phyloP scores from a whole-genome alignment of 2,113 vertebrate genomes.

The Apodemus speciosus region DNA sequence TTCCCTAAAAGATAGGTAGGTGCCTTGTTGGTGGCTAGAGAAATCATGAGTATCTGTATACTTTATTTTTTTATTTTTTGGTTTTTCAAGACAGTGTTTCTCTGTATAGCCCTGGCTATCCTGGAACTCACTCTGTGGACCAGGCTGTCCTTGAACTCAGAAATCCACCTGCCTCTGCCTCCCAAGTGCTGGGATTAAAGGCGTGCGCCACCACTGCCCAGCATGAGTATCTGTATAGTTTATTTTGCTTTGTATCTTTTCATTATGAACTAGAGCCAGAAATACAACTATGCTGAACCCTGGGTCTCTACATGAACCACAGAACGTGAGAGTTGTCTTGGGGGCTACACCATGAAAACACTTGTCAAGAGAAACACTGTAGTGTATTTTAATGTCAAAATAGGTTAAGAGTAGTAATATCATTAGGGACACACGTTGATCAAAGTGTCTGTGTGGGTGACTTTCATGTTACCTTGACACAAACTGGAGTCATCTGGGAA shows the following conservation, averaged over 20 bases:
- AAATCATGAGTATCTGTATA: not conserved
- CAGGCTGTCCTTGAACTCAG: too few relatives aligned
- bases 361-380: not conserved
- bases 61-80: not conserved
- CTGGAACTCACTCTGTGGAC: too few relatives aligned
- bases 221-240: too few relatives aligned
- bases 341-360: not conserved
- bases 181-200: too few relatives aligned
- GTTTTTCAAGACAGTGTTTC: too few relatives aligned
- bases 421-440: not conserved
- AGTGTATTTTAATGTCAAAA: not conserved
- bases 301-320: not conserved
- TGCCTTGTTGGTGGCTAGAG: not conserved
- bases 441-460: not conserved
- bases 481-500: too few relatives aligned
- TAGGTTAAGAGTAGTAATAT: not conserved
- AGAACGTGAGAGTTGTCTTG: not conserved
- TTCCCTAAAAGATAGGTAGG: not conserved
- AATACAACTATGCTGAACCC: not conserved
- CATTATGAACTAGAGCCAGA: not conserved
- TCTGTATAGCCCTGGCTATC: too few relatives aligned
- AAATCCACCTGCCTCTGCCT: too few relatives aligned
- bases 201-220: too few relatives aligned
- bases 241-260: not conserved
- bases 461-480: not conserved